A percentile compares a stretch with the other conserved stretches of the same genome.
Evolutionary conservation across 2,888 invertebrate genomes (phyloP).

Genomic region (Chrysopilus asiliformis): DNA sequence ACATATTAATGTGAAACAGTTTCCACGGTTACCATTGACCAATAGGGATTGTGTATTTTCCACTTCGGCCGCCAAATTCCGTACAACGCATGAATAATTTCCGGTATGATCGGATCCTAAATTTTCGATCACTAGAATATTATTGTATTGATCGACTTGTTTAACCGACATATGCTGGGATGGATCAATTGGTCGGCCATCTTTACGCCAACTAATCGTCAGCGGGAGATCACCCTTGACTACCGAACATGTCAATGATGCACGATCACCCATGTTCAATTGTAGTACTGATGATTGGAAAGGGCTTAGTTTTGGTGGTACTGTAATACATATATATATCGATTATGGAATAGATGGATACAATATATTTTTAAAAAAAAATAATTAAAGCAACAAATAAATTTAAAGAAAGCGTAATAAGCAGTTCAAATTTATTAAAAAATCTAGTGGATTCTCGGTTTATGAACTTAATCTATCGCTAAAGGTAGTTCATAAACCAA

Average conservation of each 20-base stretch:
- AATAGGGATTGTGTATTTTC: constrained; percentile 58
- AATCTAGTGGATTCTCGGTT: too few relatives aligned
- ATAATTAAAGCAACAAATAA: not conserved
- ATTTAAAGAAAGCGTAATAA: too few relatives aligned
- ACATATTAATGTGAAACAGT: too few relatives aligned
- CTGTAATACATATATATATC: constrained; percentile 26
- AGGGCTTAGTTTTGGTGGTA: constrained; percentile 65
- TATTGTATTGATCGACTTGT: constrained; percentile 63
- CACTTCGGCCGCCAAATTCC: constrained; percentile 59
- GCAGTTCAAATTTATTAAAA: too few relatives aligned
- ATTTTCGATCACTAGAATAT: constrained; percentile 63
- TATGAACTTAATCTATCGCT: too few relatives aligned
- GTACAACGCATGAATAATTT: constrained; percentile 62
- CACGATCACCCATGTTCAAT: constrained; percentile 58
- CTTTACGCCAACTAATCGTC: constrained; percentile 63
- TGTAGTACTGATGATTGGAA: constrained; percentile 53
- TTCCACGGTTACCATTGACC: constrained; percentile 58
- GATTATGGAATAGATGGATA: not conserved
- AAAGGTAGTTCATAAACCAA: too few relatives aligned
- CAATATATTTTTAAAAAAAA: not conserved
- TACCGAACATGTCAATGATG: constrained; percentile 60
- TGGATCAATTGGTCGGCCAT: constrained; percentile 49
- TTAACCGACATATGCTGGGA: constrained; percentile 52
- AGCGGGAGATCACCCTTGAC: constrained; percentile 64
- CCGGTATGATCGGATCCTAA: constrained; percentile 63